Evolutionary conservation across 2,888 invertebrate species (phyloP).

Genomic region (Drosophila atroscutellata): DNA sequence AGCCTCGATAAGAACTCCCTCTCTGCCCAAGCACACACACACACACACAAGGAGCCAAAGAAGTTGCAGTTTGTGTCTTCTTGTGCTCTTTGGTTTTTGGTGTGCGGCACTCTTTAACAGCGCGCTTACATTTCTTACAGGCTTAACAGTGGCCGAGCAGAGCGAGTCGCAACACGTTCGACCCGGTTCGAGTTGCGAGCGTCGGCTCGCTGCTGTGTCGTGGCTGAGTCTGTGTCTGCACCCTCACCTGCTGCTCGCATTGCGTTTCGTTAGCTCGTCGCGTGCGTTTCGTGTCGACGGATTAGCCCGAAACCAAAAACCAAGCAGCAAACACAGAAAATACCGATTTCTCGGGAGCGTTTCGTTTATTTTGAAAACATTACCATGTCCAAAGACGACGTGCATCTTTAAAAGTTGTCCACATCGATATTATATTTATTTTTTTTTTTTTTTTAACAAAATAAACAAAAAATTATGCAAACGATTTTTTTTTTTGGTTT

Average conservation of each 20-base stretch:
- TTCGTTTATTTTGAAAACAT: slow-evolving; percentile 27
- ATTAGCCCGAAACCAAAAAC: slow-evolving; percentile 40
- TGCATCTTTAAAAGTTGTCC: slow-evolving; percentile 25
- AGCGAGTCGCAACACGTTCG: slow-evolving; percentile 44
- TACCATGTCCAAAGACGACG: slow-evolving; percentile 34
- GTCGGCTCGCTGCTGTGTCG: slow-evolving; percentile 17
- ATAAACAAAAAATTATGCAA: slow-evolving; percentile 11
- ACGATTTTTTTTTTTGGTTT: slow-evolving; percentile 39
- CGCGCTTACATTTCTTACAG: not conserved
- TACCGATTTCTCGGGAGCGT: slow-evolving; percentile 22
- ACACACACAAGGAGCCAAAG: not conserved
- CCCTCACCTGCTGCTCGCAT: slow-evolving; percentile 64
- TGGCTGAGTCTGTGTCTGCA: slow-evolving; percentile 48
- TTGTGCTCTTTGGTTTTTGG: slow-evolving; percentile 5
- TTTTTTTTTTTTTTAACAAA: slow-evolving; percentile 14
- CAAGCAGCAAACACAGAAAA: not conserved
- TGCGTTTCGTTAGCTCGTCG: slow-evolving; percentile 78
- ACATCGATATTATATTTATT: not conserved
- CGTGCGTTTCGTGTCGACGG: slow-evolving; percentile 76
- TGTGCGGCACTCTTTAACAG: slow-evolving; percentile 25
- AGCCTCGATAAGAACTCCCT: not conserved
- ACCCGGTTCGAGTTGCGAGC: slow-evolving; percentile 46
- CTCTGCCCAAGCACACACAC: not conserved
- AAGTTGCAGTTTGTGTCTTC: not conserved
- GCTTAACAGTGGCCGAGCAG: slow-evolving; percentile 29